Conservation (phyloP, 2,113 vertebrate species). For the Hyperopisus bebe region DNA sequence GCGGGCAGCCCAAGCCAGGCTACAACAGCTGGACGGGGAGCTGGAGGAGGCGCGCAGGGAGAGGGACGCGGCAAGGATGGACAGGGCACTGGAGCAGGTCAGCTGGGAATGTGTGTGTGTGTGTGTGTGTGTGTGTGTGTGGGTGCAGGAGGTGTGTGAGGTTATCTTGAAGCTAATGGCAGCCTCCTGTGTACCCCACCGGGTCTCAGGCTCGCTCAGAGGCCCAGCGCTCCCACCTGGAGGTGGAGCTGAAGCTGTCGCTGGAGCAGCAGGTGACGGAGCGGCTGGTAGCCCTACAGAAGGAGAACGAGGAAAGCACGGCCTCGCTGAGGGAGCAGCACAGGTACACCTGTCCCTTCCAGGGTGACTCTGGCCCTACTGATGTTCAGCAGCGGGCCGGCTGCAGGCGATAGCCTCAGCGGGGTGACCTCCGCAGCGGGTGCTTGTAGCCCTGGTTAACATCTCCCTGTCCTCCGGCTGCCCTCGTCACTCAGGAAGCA, state of each 20-base stretch:
- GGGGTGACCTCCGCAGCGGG: not conserved
- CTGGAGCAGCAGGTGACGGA: slow-evolving; percentile 60
- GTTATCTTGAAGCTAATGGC: not conserved
- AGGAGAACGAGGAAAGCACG: slow-evolving; percentile 52
- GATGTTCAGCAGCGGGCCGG: not conserved
- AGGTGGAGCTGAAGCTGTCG: slow-evolving; percentile 58
- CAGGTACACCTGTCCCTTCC: slow-evolving; percentile 44
- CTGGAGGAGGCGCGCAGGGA: slow-evolving; percentile 54
- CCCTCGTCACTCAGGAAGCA: slow-evolving; percentile 53
- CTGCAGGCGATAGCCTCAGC: too few relatives aligned
- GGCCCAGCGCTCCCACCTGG: slow-evolving; percentile 59
- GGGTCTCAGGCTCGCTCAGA: slow-evolving; percentile 54
- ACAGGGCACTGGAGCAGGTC: slow-evolving; percentile 64
- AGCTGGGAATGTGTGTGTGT: not conserved
- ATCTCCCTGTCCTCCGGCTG: not conserved
- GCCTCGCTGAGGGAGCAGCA: slow-evolving; percentile 58
- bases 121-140: not conserved
- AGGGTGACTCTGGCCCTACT: not conserved
- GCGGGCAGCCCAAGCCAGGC: slow-evolving; percentile 35
- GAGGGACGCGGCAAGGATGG: slow-evolving; percentile 56
- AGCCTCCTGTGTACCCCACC: not conserved
- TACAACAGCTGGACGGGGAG: slow-evolving; percentile 50
- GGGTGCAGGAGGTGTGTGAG: not conserved
- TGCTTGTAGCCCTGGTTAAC: not conserved
- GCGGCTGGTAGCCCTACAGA: slow-evolving; percentile 49